Base-by-base conservation (phyloP, 1,140 invertebrate species). In the Euschistus heros region DNA sequence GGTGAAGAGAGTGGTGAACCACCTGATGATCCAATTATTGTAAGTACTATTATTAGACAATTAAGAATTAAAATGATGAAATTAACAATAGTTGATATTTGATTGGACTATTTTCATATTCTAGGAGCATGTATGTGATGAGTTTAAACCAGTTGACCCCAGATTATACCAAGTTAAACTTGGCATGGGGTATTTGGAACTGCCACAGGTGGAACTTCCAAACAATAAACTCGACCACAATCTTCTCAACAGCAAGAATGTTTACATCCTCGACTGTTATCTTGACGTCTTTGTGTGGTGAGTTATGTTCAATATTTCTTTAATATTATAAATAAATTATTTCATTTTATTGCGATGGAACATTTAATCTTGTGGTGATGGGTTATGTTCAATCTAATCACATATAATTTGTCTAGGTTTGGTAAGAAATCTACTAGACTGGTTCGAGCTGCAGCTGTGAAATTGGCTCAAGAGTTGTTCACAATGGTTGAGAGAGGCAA, bases 201-300 rank as follows among this genome's bases (percentile, higher is more conserved):
- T 99, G 67, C 97, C 97, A 13, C 97, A 99, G 82, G 91, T 92
- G 10, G 88, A 93, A 76, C 79, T 91, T 63, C 85, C 89, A 14
- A 83, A 89, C 66, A 85, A 85, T 67, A 87, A 87, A 74, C 75
- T 90, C 22, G 78, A 83, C 63, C 82, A 89, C 69, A 80, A 83
- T 2, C 77, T 95, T 69, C 79, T 99, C 18, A 86, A 90, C 66
- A 94, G 92, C 64, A 89, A 93, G 73, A 92, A 94, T 78, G 97
- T 99, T 2, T 99, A 98, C 75, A 93, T 99, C 74, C 80, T 99
- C 24, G 97, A 99, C 75, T 97, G 93, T 73, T 89, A 87, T 72
- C 80, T 89, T 37, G 97, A 99, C 76, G 84, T 99, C n/a, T 99
- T 97, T 79, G 92, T 99, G 14, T 99, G 97, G 94, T 91, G 78